A percentile compares a stretch with the other conserved stretches of the same genome.
Evolutionary conservation across 2,113 vertebrate species (phyloP).

Genomic region (Apteryx mantelli): DNA sequence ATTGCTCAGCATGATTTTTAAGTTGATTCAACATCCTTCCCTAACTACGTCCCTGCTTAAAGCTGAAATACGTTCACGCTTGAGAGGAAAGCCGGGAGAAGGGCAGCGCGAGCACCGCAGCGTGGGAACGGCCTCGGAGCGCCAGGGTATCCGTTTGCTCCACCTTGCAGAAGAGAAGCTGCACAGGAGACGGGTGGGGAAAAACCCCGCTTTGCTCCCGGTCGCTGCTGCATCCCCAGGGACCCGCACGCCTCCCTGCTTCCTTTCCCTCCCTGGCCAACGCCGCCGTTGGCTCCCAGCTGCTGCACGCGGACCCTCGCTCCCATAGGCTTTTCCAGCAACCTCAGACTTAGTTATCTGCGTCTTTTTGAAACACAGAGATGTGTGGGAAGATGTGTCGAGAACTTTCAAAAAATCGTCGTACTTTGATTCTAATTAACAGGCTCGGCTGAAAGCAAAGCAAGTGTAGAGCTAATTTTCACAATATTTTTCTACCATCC

Average conservation of each 20-base stretch:
- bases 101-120: background rate
- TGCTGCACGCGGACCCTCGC: background rate
- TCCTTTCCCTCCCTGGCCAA: background rate
- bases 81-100: conserved; percentile 3
- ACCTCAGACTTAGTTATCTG: conserved; percentile 25
- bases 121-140: background rate
- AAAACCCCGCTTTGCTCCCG: background rate
- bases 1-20: conserved; percentile 2
- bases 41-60: background rate
- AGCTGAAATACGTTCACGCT: conserved; percentile 7
- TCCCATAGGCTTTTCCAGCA: background rate
- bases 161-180: background rate
- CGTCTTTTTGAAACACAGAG: conserved; percentile 41
- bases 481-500: conserved; percentile 65
- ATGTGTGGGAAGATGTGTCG: conserved; percentile 49
- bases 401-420: conserved; percentile 53
- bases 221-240: background rate
- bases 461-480: conserved; percentile 64
- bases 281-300: background rate
- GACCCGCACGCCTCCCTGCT: background rate
- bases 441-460: conserved; percentile 66
- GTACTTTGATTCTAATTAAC: conserved; percentile 72
- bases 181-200: background rate
- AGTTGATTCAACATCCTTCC: conserved; percentile 30
- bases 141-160: background rate